phyloP scores from a whole-genome alignment of 2,888 invertebrate genomes.

The Neoascia interrupta region DNA sequence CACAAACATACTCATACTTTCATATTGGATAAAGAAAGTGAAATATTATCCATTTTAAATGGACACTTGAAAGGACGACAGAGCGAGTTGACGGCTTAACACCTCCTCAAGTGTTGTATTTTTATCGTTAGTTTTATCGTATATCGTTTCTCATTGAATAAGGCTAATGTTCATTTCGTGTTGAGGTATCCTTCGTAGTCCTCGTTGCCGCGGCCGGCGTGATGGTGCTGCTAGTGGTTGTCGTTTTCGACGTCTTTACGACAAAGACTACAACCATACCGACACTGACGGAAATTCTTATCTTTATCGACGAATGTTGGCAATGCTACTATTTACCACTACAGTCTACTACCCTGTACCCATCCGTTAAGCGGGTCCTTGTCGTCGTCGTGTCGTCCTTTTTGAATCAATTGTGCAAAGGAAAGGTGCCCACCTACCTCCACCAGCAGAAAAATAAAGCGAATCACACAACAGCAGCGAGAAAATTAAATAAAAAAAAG shows the following conservation, averaged over 20 bases:
- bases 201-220: background rate
- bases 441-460: background rate
- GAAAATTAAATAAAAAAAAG: conserved; percentile 51
- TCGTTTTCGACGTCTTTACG: conserved; percentile 38
- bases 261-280: conserved; percentile 14
- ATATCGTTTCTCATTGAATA: conserved; percentile 67
- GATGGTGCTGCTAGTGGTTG: conserved; percentile 11
- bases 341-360: conserved; percentile 1
- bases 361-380: conserved; percentile 10
- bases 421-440: no score
- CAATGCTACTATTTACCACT: conserved; percentile 62
- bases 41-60: conserved; percentile 64
- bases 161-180: conserved; percentile 69
- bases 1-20: background rate
- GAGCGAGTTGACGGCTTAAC: conserved; percentile 63
- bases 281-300: conserved; percentile 64
- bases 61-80: conserved; percentile 63
- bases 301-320: conserved; percentile 69
- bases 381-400: conserved; percentile 23
- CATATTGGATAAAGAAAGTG: conserved; percentile 41
- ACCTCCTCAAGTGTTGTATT: conserved; percentile 64
- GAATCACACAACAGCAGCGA: conserved; percentile 1
- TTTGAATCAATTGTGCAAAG: conserved; percentile 48
- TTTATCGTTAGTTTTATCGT: conserved; percentile 68
- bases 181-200: conserved; percentile 61